phyloP scores from a whole-genome alignment of 2,113 vertebrate species.

The Ascaphus truei region DNA sequence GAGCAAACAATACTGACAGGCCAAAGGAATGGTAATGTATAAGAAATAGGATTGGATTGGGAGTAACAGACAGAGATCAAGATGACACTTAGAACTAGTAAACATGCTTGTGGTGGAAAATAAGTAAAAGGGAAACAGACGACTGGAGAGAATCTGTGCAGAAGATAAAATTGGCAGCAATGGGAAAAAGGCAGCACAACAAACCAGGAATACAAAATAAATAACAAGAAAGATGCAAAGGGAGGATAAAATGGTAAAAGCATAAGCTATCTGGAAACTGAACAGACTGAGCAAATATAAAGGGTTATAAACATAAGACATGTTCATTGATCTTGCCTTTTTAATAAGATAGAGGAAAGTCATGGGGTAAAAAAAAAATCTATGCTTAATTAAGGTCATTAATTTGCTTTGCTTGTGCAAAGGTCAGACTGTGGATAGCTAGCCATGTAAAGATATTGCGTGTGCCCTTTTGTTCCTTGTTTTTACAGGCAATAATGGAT shows the following conservation, averaged over 20 bases:
- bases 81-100: neutral
- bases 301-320: slow-evolving; percentile 1
- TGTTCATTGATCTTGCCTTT: neutral
- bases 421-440: neutral
- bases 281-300: neutral
- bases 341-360: slow-evolving; percentile 3
- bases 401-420: slow-evolving; percentile 1
- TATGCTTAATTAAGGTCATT: slow-evolving; percentile 21
- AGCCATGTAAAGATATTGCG: neutral
- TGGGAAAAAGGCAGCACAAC: neutral
- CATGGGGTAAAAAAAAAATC: neutral
- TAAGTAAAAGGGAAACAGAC: neutral
- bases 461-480: neutral
- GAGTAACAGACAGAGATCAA: neutral
- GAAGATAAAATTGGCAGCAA: too few relatives aligned
- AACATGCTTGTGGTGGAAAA: neutral
- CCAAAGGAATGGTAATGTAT: neutral
- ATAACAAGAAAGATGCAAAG: neutral
- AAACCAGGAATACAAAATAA: neutral
- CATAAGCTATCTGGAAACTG: too few relatives aligned
- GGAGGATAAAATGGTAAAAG: neutral
- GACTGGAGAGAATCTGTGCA: too few relatives aligned
- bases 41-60: neutral
- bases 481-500: neutral
- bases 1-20: too few relatives aligned